Conservation (phyloP, 2,797 vertebrate species). For the Danionella dracula region DNA sequence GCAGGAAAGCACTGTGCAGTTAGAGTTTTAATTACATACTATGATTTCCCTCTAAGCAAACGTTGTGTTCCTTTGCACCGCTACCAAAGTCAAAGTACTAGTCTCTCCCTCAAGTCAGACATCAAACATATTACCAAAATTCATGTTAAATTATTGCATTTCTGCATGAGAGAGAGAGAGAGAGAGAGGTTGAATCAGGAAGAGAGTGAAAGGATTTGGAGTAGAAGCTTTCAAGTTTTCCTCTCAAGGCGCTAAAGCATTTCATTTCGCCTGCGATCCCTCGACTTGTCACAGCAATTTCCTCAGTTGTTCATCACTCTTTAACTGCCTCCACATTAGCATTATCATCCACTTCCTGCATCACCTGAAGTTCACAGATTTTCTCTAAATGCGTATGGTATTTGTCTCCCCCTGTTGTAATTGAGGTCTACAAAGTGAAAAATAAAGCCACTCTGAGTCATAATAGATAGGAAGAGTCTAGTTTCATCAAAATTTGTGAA, state of each 20-base stretch:
- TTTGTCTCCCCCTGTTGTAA: slow-evolving; percentile 49
- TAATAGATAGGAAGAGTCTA: slow-evolving; percentile 8
- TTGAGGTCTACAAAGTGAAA: slow-evolving; percentile 42
- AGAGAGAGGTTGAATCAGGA: background rate
- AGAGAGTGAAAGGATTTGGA: slow-evolving; percentile 46
- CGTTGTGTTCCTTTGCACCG: slow-evolving; percentile 51
- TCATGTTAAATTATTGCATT: background rate
- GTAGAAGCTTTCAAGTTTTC: slow-evolving; percentile 56
- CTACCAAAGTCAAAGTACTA: slow-evolving; percentile 17
- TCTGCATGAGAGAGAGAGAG: background rate
- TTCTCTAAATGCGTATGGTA: slow-evolving; percentile 51
- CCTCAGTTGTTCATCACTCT: slow-evolving; percentile 70
- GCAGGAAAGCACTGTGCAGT: slow-evolving; percentile 53
- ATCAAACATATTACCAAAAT: slow-evolving; percentile 18
- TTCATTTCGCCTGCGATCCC: slow-evolving; percentile 64
- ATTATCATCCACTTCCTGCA: slow-evolving; percentile 58
- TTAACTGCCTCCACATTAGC: slow-evolving; percentile 64
- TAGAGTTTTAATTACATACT: slow-evolving; percentile 74
- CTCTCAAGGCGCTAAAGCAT: slow-evolving; percentile 62
- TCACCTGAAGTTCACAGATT: slow-evolving; percentile 55
- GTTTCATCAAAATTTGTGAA: slow-evolving; percentile 3
- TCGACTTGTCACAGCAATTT: slow-evolving; percentile 69
- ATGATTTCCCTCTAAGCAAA: slow-evolving; percentile 70
- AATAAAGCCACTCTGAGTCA: slow-evolving; percentile 13
- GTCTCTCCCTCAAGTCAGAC: slow-evolving; percentile 10